These are phyloP conservation scores for Dicyema japonicum DNA, from an alignment of 1,140 invertebrate genomes.

Conservation along the genomic window DNA sequence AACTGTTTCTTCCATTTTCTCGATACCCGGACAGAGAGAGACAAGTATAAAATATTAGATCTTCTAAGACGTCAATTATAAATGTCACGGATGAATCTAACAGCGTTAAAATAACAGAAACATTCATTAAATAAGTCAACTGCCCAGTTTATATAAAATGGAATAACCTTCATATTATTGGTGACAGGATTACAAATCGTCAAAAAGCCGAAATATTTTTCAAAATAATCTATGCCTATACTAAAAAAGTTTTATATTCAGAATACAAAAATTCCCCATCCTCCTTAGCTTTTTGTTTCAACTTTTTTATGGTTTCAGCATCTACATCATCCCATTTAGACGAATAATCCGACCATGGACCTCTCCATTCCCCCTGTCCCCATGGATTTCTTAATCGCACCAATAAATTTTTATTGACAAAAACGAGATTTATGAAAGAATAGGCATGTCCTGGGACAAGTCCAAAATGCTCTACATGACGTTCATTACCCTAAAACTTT, in stretches of 20 bases:
- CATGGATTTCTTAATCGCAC: constrained; percentile 64
- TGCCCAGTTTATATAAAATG: too few relatives aligned
- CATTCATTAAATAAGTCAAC: too few relatives aligned
- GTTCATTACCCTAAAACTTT: constrained; percentile 25
- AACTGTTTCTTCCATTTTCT: too few relatives aligned
- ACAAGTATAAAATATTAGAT: too few relatives aligned
- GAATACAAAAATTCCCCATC: constrained; percentile 73
- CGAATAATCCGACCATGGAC: too few relatives aligned
- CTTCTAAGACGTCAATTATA: too few relatives aligned
- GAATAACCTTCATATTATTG: too few relatives aligned
- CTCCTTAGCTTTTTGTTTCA: constrained; percentile 54
- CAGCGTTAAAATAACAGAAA: too few relatives aligned
- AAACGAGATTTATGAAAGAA: constrained; percentile 34
- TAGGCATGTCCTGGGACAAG: constrained; percentile 56
- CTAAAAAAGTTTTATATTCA: constrained; percentile 6
- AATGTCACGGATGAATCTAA: too few relatives aligned
- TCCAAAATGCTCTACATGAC: constrained; percentile 43
- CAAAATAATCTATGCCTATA: constrained; percentile 21
- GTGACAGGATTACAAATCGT: constrained; percentile 85
- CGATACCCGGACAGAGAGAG: too few relatives aligned
- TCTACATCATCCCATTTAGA: constrained; percentile 65
- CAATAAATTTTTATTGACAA: constrained; percentile 14
- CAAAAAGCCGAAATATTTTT: constrained; percentile 22
- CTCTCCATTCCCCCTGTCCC: constrained; percentile 75
- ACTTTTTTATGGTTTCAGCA: constrained; percentile 43